phyloP scores from a whole-genome alignment of 2,113 vertebrate genomes.

The Scomber colias region DNA sequence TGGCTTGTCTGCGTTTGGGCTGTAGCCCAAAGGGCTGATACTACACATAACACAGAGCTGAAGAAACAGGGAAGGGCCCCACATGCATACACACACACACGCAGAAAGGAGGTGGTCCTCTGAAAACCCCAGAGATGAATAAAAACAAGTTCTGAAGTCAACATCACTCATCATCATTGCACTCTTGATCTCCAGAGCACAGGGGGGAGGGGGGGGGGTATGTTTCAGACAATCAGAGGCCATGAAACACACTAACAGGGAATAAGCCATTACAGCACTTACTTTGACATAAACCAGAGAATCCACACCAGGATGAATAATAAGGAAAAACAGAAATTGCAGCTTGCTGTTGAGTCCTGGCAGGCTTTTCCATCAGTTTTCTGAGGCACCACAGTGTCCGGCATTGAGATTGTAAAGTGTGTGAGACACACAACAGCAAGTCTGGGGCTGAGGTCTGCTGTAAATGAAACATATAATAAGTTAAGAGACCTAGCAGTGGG shows the following conservation, averaged over 20 bases:
- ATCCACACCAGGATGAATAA: constrained; percentile 56
- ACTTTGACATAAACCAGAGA: constrained; percentile 74
- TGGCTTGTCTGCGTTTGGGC: constrained; percentile 60
- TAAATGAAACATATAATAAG: constrained; percentile 34
- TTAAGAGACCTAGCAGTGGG: constrained; percentile 9
- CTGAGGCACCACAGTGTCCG: constrained; percentile 33
- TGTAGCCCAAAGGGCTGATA: constrained; percentile 55
- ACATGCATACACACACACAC: constrained; percentile 4
- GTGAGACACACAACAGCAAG: constrained; percentile 65
- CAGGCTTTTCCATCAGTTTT: constrained; percentile 27
- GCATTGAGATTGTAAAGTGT: constrained; percentile 57
- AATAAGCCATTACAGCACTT: constrained; percentile 63
- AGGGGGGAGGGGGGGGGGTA: constrained; percentile 55
- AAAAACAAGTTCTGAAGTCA: constrained; percentile 74
- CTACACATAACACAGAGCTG: constrained; percentile 60
- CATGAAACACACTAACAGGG: constrained; percentile 64
- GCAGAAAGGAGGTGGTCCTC: constrained; percentile 65
- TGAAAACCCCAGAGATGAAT: constrained; percentile 75
- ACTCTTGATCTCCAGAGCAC: constrained; percentile 67
- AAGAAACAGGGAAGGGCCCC: constrained; percentile 47
- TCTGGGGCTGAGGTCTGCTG: constrained; percentile 38
- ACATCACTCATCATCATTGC: constrained; percentile 77
- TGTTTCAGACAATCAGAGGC: constrained; percentile 73
- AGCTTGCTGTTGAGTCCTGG: constrained; percentile 46
- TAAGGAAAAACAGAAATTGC: constrained; percentile 47